Percentiles rank a stretch among this genome's conserved stretches.
phyloP scores from a whole-genome alignment of 2,113 vertebrate genomes.

The Vimba vimba region DNA sequence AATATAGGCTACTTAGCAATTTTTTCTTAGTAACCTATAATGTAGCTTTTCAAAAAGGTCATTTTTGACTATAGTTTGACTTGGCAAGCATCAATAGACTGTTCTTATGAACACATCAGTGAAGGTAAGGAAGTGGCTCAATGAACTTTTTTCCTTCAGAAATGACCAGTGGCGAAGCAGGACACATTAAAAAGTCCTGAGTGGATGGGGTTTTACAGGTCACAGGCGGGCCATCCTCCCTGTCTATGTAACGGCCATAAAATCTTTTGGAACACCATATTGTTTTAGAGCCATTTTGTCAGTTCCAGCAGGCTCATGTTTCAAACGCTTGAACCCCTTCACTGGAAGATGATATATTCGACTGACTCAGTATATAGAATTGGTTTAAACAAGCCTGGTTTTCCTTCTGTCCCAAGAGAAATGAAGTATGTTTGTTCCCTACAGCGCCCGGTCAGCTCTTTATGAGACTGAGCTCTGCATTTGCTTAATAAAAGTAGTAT shows the following conservation, averaged over 20 bases:
- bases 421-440: constrained; percentile 48
- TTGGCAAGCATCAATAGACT: not conserved
- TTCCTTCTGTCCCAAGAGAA: constrained; percentile 35
- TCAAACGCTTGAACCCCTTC: constrained; percentile 43
- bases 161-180: not conserved
- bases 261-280: constrained; percentile 35
- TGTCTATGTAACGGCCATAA: not conserved
- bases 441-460: constrained; percentile 22
- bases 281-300: constrained; percentile 46
- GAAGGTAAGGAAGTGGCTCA: not conserved
- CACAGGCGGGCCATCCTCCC: constrained; percentile 2
- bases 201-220: constrained; percentile 26
- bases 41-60: not conserved
- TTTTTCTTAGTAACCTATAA: not conserved
- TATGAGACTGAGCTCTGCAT: constrained; percentile 1
- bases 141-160: constrained; percentile 7
- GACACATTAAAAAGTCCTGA: constrained; percentile 14
- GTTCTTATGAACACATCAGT: not conserved
- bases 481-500: constrained; percentile 1
- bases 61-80: not conserved
- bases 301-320: constrained; percentile 54
- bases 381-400: constrained; percentile 39
- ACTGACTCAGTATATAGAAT: constrained; percentile 57
- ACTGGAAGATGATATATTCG: constrained; percentile 29
- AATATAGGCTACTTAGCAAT: not conserved